Evolutionary conservation across 2,797 vertebrate species (phyloP).

Genomic region (Pteronotus mesoamericanus): DNA sequence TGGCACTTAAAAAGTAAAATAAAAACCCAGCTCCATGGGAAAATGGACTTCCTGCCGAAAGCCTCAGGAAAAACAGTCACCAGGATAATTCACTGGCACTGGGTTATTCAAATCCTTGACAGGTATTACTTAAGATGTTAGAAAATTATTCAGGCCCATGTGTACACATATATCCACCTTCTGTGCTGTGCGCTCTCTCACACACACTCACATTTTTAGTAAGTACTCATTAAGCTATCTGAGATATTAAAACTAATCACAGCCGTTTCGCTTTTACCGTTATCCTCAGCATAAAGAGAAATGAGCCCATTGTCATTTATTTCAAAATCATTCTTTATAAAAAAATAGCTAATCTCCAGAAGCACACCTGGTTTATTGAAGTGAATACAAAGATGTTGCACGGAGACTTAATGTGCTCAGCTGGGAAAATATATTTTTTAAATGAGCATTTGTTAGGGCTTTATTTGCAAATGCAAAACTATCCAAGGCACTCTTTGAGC

Average conservation of each 20-base stretch:
- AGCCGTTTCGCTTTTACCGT: slow-evolving; percentile 72
- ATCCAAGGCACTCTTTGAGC: slow-evolving; percentile 57
- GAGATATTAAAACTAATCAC: slow-evolving; percentile 78
- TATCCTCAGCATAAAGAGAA: slow-evolving; percentile 75
- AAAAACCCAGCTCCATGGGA: not conserved
- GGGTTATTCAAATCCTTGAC: slow-evolving; percentile 67
- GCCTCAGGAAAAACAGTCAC: slow-evolving; percentile 10
- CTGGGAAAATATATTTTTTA: slow-evolving; percentile 66
- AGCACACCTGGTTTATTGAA: slow-evolving; percentile 73
- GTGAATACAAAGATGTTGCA: slow-evolving; percentile 61
- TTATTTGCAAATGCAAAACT: slow-evolving; percentile 75
- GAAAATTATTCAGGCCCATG: slow-evolving; percentile 60
- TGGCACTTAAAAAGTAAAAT: not conserved
- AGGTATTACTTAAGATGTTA: slow-evolving; percentile 72
- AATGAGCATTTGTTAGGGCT: slow-evolving; percentile 70
- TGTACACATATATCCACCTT: slow-evolving; percentile 56
- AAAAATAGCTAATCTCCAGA: slow-evolving; percentile 75
- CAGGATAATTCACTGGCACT: slow-evolving; percentile 39
- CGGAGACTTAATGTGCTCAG: slow-evolving; percentile 56
- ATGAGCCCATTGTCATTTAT: slow-evolving; percentile 74
- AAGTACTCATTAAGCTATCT: slow-evolving; percentile 76
- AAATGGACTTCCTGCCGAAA: slow-evolving; percentile 45
- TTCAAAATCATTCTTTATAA: slow-evolving; percentile 73
- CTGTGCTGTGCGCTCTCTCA: not conserved
- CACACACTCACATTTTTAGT: slow-evolving; percentile 50